Evolutionary conservation across 92 coral and sea anemone species (phyloP), one percentile per base, ranked within the genome.

Genomic region (Epizoanthus scotinus): DNA sequence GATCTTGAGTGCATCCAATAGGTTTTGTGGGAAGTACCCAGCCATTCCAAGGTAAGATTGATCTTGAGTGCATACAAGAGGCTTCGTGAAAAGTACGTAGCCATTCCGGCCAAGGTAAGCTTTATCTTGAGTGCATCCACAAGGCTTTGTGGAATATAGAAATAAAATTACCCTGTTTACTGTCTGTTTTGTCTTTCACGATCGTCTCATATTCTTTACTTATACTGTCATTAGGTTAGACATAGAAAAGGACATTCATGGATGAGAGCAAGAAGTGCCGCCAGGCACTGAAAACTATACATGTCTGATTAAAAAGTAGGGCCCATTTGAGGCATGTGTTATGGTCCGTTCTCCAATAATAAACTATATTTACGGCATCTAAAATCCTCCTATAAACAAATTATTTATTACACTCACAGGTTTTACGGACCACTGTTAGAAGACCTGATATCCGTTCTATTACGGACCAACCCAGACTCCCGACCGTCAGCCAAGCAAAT

Each of bases 401-500:
- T 0, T 71, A 25, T 28, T 13, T 74, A 56, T 61, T 53, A 0
- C 15, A 31, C 36, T 78, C 82, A 3, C 56, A 95, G 99, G 63
- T 84, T 63, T 53, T 91, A 89, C 67, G 99, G 99, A 1, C 89
- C 95, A 20, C 87, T 95, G 6, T 67, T 95, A 34, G 91, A 92
- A 69, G 99, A 95, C 60, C 86, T 95, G 26, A 89, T 95, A 34
- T 84, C 89, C 8, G 94, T 95, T 20, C 91, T 95, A 10, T 86
- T 95, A 19, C 89, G 90, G 26, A 88, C 86, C 54, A 82, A 95
- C 64, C 99, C 99, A n/a, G 82, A 82, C 10, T 90, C 91, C 29
- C 86, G 99, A 79, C 99, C 99, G 10, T 90, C 99, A 1, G 99
- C 99, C 25, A 95, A 95, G 59, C 99, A 95, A 70, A 86, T 95